Percentiles rank a stretch among this genome's conserved stretches.
These are phyloP conservation scores for Hafferia zeledoni DNA, from an alignment of 2,797 vertebrate genomes.

Conservation along the genomic window DNA sequence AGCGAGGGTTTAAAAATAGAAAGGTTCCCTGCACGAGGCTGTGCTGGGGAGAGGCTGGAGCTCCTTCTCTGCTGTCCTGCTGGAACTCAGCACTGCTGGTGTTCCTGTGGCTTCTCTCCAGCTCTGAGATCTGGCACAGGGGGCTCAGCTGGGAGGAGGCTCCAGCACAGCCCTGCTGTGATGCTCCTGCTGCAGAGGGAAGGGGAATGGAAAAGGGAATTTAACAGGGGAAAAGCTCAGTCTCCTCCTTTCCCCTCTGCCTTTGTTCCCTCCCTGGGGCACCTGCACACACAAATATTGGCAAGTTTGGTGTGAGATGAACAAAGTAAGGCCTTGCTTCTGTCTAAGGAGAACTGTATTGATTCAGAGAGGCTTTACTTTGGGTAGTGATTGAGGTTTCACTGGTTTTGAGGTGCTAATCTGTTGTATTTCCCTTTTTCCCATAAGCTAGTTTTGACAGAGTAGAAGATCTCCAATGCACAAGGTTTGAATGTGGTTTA, in stretches of 20 bases:
- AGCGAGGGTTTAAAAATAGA: constrained; percentile 12
- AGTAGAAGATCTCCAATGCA: not conserved
- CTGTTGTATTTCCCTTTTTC: not conserved
- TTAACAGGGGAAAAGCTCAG: not conserved
- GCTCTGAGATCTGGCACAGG: not conserved
- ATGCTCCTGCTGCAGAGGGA: not conserved
- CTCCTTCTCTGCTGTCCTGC: not conserved
- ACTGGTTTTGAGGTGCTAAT: not conserved
- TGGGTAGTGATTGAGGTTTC: not conserved
- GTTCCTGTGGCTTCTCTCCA: constrained; percentile 27
- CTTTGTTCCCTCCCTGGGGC: not conserved
- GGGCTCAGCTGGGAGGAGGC: not conserved
- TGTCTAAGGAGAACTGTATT: not conserved
- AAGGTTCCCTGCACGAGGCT: not conserved
- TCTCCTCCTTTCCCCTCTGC: not conserved
- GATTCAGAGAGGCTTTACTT: not conserved
- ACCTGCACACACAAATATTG: not conserved
- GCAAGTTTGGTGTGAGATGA: not conserved
- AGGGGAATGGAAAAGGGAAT: not conserved
- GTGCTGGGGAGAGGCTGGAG: not conserved
- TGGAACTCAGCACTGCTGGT: not conserved
- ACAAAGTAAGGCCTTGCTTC: not conserved
- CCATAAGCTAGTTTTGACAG: not conserved
- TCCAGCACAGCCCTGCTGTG: not conserved
- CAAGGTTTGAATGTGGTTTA: not conserved